Conservation (phyloP, 2,113 vertebrate genomes). For the Microcebus tavaratra region DNA sequence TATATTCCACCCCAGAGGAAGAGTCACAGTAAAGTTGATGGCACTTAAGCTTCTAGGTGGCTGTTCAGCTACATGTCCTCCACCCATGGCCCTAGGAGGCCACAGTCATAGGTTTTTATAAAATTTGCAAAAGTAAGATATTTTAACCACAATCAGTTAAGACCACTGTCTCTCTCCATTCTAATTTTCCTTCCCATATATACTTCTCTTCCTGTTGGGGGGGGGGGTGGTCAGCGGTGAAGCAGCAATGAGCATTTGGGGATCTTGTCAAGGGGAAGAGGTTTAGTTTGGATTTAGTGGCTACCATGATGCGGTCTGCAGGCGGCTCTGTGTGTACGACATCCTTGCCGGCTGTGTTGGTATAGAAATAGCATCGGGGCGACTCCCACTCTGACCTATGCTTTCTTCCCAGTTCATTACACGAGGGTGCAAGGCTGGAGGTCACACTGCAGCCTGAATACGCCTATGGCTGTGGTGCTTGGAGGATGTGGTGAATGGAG, state of each 20-base stretch:
- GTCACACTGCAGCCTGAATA: not conserved
- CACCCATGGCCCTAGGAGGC: not conserved
- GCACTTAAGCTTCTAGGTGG: not conserved
- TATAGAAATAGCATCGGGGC: not conserved
- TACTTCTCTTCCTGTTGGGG: too few relatives aligned
- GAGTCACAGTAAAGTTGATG: not conserved
- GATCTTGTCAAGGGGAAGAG: too few relatives aligned
- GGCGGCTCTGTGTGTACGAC: not conserved
- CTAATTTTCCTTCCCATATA: not conserved
- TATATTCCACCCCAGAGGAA: not conserved
- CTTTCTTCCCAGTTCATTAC: not conserved
- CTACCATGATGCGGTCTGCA: not conserved
- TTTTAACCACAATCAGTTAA: not conserved
- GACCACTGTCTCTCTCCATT: not conserved
- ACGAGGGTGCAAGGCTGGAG: not conserved
- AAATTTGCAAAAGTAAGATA: not conserved
- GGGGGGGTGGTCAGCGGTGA: too few relatives aligned
- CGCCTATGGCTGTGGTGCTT: not conserved
- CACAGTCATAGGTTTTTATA: not conserved
- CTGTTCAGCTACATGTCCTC: not conserved
- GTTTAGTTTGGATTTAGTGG: not conserved
- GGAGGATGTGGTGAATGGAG: fast-evolving
- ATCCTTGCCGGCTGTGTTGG: not conserved
- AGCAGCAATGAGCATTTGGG: too few relatives aligned
- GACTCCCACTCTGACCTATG: not conserved